A percentile compares a stretch with the other conserved stretches of the same genome.
Conservation (phyloP, 2,888 invertebrate species). For the Pemphredon lugubris region DNA sequence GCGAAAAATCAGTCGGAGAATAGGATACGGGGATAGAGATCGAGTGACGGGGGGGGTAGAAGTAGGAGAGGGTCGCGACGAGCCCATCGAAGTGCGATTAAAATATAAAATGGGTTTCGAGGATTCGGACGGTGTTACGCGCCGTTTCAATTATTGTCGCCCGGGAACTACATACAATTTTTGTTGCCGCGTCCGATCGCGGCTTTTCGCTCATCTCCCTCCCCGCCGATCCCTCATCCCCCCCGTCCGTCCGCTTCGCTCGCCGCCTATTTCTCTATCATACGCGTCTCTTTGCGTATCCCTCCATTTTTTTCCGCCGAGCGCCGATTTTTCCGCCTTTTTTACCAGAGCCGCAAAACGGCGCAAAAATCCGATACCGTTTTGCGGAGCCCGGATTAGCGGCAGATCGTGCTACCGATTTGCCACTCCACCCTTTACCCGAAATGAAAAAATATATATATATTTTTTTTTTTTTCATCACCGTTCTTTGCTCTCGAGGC, state of each 20-base stretch:
- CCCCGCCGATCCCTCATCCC: neutral
- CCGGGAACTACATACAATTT: constrained; percentile 71
- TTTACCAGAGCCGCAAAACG: constrained; percentile 64
- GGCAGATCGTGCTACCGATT: constrained; percentile 68
- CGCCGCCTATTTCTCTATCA: constrained; percentile 18
- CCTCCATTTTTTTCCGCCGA: constrained; percentile 52
- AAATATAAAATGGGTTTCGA: constrained; percentile 78
- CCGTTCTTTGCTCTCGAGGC: too few relatives aligned
- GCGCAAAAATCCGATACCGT: constrained; percentile 77
- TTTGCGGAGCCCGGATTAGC: constrained; percentile 73
- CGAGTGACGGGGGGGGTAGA: constrained; percentile 1
- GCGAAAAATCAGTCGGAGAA: neutral
- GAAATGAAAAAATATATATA: constrained; percentile 37
- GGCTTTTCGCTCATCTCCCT: constrained; percentile 66
- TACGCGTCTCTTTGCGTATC: constrained; percentile 41
- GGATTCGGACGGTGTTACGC: constrained; percentile 77
- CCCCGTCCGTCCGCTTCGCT: neutral
- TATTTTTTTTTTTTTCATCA: neutral
- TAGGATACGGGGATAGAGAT: neutral
- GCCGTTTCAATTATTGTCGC: constrained; percentile 77
- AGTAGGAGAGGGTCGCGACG: constrained; percentile 47
- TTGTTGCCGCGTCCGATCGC: constrained; percentile 70
- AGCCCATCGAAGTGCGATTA: constrained; percentile 75
- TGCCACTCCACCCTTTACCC: constrained; percentile 1
- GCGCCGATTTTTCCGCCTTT: constrained; percentile 66